Conservation (phyloP, 1,140 invertebrate species). For the Lerema accius region DNA sequence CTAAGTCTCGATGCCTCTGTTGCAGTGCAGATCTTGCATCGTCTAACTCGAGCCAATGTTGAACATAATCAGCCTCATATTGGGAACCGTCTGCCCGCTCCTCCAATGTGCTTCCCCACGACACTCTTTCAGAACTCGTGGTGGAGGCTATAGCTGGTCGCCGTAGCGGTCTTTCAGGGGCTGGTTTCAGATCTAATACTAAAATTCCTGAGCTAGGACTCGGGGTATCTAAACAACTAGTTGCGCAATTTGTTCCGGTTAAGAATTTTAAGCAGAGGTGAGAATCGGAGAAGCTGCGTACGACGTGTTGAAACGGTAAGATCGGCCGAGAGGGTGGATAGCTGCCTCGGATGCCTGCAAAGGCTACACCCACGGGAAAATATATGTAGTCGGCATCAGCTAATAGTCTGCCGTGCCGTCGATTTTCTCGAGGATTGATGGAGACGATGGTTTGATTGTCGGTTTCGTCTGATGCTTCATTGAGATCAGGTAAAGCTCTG, state of each 20-base stretch:
- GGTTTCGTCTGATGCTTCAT: conserved; percentile 88
- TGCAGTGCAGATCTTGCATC: conserved; percentile 86
- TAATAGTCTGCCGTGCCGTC: conserved; percentile 77
- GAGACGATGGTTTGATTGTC: conserved; percentile 83
- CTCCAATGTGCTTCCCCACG: conserved; percentile 83
- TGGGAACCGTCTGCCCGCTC: conserved; percentile 84
- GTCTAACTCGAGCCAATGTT: conserved; percentile 89
- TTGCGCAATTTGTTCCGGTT: conserved; percentile 80
- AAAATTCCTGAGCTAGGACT: conserved; percentile 84
- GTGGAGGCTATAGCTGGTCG: conserved; percentile 70
- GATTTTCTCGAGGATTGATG: conserved; percentile 81
- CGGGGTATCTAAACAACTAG: conserved; percentile 82
- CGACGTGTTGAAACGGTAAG: conserved; percentile 88
- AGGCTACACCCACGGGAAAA: conserved; percentile 86
- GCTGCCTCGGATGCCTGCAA: conserved; percentile 87
- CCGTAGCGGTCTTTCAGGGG: conserved; percentile 72
- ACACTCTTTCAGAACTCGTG: conserved; percentile 80
- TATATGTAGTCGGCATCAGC: conserved; percentile 86
- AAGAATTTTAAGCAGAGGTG: conserved; percentile 87
- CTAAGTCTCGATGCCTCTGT: conserved; percentile 86
- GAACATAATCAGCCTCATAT: conserved; percentile 89
- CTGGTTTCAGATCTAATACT: conserved; percentile 81
- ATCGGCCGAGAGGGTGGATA: conserved; percentile 87
- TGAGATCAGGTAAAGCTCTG: conserved; percentile 86
- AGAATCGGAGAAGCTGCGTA: conserved; percentile 88